Evolutionary conservation across 2,888 invertebrate genomes (phyloP).

Genomic region (Pollenia angustigena): DNA sequence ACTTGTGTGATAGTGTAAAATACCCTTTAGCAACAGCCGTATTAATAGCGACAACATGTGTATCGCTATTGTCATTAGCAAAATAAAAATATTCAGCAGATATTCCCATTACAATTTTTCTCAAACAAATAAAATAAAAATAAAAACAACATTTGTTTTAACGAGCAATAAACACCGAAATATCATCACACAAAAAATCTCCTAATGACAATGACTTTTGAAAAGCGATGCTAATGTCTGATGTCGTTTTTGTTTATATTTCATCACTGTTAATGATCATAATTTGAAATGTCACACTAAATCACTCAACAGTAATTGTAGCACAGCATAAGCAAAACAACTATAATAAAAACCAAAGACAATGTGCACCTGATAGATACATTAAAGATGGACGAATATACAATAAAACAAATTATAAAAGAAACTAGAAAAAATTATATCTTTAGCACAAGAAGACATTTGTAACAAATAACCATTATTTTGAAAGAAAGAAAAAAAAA

Average conservation of each 20-base stretch:
- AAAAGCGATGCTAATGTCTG: conserved; percentile 3
- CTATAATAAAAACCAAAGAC: conserved; percentile 1
- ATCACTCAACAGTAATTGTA: conserved; percentile 52
- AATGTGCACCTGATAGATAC: conserved; percentile 47
- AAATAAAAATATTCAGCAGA: conserved; percentile 6
- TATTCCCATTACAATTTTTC: no score
- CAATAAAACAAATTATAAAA: conserved; percentile 42
- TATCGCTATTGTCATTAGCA: not conserved
- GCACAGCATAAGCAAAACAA: not conserved
- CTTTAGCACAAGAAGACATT: conserved; percentile 44
- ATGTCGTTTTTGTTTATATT: conserved; percentile 1
- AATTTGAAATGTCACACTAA: conserved; percentile 65
- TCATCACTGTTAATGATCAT: conserved; percentile 41
- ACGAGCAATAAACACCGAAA: not conserved
- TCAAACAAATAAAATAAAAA: conserved; percentile 43
- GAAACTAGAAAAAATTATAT: conserved; percentile 18
- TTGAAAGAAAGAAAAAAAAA: conserved; percentile 6
- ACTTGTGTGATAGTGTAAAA: no score
- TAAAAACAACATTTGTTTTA: conserved; percentile 22
- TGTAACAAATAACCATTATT: conserved; percentile 42
- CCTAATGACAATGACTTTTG: conserved; percentile 18
- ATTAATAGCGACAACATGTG: no score
- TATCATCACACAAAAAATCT: conserved; percentile 12
- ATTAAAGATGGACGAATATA: conserved; percentile 33
- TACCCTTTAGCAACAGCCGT: no score